phyloP scores from a whole-genome alignment of 1,140 invertebrate genomes.

The Pemphigus obesinymphae region DNA sequence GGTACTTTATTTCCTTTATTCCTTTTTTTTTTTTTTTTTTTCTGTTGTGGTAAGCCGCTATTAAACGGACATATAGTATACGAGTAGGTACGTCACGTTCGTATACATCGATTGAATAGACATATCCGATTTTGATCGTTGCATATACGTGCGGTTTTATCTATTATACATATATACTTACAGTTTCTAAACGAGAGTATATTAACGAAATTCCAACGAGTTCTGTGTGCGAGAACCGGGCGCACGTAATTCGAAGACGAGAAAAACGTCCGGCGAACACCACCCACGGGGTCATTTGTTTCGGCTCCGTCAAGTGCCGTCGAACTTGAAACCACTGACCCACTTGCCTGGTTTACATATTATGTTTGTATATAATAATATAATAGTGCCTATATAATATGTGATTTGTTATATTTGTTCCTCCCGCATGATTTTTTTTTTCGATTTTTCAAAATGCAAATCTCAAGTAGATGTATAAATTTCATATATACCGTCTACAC shows the following conservation, averaged over 20 bases:
- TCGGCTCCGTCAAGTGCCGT: not conserved
- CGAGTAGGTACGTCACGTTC: not conserved
- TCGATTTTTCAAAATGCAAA: not conserved
- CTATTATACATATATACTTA: too few species aligned
- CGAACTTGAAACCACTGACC: conserved; percentile 1
- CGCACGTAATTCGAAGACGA: not conserved
- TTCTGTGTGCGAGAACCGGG: not conserved
- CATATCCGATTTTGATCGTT: not conserved
- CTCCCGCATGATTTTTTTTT: not conserved
- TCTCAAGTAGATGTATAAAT: not conserved
- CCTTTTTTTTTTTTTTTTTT: too few species aligned
- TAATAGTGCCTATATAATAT: too few species aligned
- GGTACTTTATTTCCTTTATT: too few species aligned
- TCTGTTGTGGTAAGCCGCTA: too few species aligned
- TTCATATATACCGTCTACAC: too few species aligned
- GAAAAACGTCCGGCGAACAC: not conserved
- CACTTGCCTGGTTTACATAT: conserved; percentile 29
- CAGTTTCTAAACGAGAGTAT: not conserved
- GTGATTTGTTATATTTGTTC: too few species aligned
- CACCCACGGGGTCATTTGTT: conserved; percentile 3
- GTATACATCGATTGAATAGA: not conserved
- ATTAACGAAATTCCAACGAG: not conserved
- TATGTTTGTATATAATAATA: too few species aligned
- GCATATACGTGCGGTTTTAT: not conserved
- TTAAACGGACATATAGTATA: too few species aligned